These are phyloP conservation scores for Anableps anableps DNA, from an alignment of 2,797 vertebrate species.

Conservation along the genomic window DNA sequence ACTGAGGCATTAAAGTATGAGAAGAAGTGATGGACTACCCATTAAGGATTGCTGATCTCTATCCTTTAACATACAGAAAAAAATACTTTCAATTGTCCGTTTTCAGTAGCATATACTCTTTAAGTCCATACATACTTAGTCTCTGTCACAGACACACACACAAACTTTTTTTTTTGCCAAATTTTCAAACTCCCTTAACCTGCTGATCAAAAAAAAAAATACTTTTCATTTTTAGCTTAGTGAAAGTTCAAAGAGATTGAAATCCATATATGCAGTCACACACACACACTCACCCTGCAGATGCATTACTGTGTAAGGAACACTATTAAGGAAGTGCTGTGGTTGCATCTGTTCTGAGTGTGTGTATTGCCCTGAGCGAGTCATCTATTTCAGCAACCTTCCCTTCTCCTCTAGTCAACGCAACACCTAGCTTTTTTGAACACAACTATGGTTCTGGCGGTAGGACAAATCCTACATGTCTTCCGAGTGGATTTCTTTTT, in stretches of 20 bases:
- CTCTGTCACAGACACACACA: constrained; percentile 1
- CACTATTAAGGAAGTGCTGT: constrained; percentile 80
- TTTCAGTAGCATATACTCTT: constrained; percentile 19
- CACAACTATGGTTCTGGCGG: constrained; percentile 55
- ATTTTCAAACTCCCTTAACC: constrained; percentile 43
- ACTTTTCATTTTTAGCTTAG: constrained; percentile 56
- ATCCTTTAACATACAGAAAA: constrained; percentile 23
- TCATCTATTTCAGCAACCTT: constrained; percentile 80
- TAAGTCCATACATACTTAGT: constrained; percentile 7
- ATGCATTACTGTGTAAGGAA: constrained; percentile 76
- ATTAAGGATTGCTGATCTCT: constrained; percentile 27
- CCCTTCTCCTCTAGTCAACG: constrained; percentile 67
- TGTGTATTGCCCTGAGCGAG: constrained; percentile 78
- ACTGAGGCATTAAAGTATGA: constrained; percentile 20
- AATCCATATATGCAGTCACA: constrained; percentile 61
- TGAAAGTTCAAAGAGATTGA: constrained; percentile 71
- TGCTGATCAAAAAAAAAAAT: constrained; percentile 45
- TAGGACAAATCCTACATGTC: constrained; percentile 43
- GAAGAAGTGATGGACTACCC: constrained; percentile 19
- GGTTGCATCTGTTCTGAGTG: constrained; percentile 78
- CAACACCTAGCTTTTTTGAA: constrained; percentile 63
- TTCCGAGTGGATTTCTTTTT: neutral
- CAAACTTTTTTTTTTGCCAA: constrained; percentile 28
- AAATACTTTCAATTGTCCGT: constrained; percentile 38
- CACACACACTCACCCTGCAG: constrained; percentile 63